Percentiles rank a stretch among this genome's conserved stretches.
These are phyloP conservation scores for Drosophila obscura DNA, from an alignment of 1,140 invertebrate genomes.

Conservation along the genomic window DNA sequence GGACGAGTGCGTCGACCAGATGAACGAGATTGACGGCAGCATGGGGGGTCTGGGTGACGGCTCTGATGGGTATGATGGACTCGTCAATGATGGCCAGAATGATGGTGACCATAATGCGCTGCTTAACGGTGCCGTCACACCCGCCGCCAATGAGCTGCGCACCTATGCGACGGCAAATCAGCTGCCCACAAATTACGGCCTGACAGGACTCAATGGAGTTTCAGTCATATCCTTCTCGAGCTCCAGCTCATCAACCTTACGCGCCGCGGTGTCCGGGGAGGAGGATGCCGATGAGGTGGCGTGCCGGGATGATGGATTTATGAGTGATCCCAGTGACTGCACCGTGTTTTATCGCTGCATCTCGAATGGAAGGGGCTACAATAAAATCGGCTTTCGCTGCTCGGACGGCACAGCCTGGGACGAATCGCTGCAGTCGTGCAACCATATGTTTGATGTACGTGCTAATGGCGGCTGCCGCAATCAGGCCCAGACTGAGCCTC, in stretches of 20 bases:
- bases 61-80: slow-evolving; percentile 46
- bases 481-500: slow-evolving; percentile 78
- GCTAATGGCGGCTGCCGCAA: slow-evolving; percentile 82
- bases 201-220: slow-evolving; percentile 78
- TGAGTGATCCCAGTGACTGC: slow-evolving; percentile 88
- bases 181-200: slow-evolving; percentile 76
- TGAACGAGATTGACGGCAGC: slow-evolving; percentile 74
- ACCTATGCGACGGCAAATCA: slow-evolving; percentile 66
- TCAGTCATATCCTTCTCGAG: slow-evolving; percentile 81
- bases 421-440: slow-evolving; percentile 87
- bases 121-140: slow-evolving; percentile 60
- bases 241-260: slow-evolving; percentile 69
- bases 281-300: slow-evolving; percentile 34
- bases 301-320: slow-evolving; percentile 87
- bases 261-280: slow-evolving; percentile 42
- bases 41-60: slow-evolving; percentile 12
- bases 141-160: slow-evolving; percentile 59
- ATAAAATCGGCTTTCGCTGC: slow-evolving; percentile 88
- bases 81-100: slow-evolving; percentile 55
- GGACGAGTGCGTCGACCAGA: slow-evolving; percentile 70
- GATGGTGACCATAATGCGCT: slow-evolving; percentile 53
- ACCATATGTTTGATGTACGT: slow-evolving; percentile 87
- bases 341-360: slow-evolving; percentile 92
- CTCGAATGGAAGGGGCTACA: slow-evolving; percentile 86
- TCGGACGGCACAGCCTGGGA: slow-evolving; percentile 90